Conservation (phyloP, 2,888 invertebrate genomes). For the Cylindroiulus punctatus region DNA sequence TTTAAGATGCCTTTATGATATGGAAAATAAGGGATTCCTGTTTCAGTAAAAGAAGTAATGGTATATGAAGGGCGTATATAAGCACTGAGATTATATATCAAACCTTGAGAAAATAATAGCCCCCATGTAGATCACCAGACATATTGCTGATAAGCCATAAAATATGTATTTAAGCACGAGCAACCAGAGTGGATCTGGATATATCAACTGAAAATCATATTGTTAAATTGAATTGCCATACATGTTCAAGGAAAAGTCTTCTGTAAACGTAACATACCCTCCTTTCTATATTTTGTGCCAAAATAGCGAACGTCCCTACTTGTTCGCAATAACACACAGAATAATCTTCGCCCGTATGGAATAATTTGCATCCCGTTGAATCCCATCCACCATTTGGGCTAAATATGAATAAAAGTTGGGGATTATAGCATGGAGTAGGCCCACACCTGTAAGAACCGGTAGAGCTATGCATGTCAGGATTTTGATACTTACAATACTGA, state of each 20-base stretch:
- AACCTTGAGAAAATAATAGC: constrained; percentile 60
- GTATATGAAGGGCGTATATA: constrained; percentile 16
- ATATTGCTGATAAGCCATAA: constrained; percentile 60
- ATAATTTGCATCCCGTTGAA: constrained; percentile 58
- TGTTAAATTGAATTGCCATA: background rate
- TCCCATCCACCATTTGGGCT: constrained; percentile 58
- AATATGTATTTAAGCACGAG: constrained; percentile 60
- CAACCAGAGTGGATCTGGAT: constrained; percentile 61
- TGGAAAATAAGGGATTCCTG: constrained; percentile 40
- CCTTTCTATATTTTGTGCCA: constrained; percentile 59
- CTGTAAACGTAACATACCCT: constrained; percentile 57
- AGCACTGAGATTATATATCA: constrained; percentile 43
- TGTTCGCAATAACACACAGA: constrained; percentile 59
- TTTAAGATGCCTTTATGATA: constrained; percentile 60
- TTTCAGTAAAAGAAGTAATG: background rate
- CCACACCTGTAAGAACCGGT: too few species aligned
- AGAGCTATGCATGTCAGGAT: background rate
- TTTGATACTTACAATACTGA: constrained; percentile 41
- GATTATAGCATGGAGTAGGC: background rate
- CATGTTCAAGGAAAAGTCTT: background rate
- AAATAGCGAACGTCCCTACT: constrained; percentile 59
- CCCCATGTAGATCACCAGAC: constrained; percentile 61
- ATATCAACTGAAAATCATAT: constrained; percentile 59
- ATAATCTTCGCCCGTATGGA: constrained; percentile 58
- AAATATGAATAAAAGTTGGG: background rate